A percentile compares a stretch with the other conserved stretches of the same genome.
Evolutionary conservation across 2,888 invertebrate species (phyloP).

Genomic region (Rhingia rostrata): DNA sequence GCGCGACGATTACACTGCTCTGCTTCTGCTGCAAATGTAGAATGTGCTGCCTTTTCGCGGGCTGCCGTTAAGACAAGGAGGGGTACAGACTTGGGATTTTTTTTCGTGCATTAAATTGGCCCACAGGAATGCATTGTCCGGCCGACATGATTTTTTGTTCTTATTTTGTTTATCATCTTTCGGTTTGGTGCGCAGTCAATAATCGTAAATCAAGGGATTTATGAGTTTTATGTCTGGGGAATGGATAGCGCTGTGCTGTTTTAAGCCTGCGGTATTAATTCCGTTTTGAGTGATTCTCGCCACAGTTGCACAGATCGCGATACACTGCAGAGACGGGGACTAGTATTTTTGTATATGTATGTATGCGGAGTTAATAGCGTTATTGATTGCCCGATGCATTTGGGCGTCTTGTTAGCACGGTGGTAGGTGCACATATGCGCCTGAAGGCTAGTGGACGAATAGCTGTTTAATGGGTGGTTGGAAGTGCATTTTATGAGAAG

Average conservation of each 20-base stretch:
- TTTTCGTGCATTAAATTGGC: slow-evolving; percentile 60
- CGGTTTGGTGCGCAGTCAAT: slow-evolving; percentile 72
- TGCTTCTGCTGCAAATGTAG: slow-evolving; percentile 8
- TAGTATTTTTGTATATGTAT: slow-evolving; percentile 2
- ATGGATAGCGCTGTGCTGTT: slow-evolving; percentile 58
- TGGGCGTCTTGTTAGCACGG: slow-evolving; percentile 71
- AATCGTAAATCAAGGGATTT: slow-evolving; percentile 75
- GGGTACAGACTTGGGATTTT: slow-evolving; percentile 33
- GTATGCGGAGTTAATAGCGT: slow-evolving; percentile 64
- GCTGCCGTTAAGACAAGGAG: slow-evolving; percentile 29
- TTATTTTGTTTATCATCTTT: slow-evolving; percentile 54
- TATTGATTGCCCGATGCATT: slow-evolving; percentile 71
- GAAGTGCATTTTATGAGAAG: slow-evolving; percentile 24
- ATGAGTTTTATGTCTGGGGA: slow-evolving; percentile 70
- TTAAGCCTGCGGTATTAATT: slow-evolving; percentile 74
- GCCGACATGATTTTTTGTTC: slow-evolving; percentile 8
- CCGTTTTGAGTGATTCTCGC: slow-evolving; percentile 71
- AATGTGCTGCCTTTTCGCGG: no score
- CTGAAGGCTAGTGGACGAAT: slow-evolving; percentile 39
- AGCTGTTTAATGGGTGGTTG: slow-evolving; percentile 47
- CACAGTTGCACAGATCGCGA: slow-evolving; percentile 19
- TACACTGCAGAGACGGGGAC: not conserved
- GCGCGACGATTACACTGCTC: slow-evolving; percentile 3
- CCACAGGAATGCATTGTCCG: slow-evolving; percentile 71
- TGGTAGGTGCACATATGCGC: slow-evolving; percentile 53